A percentile compares a stretch with the other conserved stretches of the same genome.
Conservation (phyloP, 2,888 invertebrate genomes). For the Andricus curvator region DNA sequence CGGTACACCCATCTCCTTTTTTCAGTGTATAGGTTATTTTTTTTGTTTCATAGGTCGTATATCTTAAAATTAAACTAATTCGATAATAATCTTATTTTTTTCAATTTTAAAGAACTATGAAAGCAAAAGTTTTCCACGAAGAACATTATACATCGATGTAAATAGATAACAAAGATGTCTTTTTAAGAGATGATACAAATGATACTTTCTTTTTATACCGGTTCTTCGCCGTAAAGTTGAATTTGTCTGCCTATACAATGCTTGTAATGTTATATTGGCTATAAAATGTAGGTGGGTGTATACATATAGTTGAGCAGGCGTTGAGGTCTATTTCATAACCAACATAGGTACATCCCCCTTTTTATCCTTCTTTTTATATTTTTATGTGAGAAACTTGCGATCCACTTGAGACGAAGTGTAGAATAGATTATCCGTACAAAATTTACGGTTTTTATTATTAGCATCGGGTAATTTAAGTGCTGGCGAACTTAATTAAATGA, state of each 20-base stretch:
- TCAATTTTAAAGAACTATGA: too few species aligned
- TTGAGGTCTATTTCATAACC: slow-evolving; percentile 21
- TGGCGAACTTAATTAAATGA: too few species aligned
- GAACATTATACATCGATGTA: neutral
- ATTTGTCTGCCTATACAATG: neutral
- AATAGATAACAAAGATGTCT: slow-evolving; percentile 20
- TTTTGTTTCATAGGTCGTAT: too few species aligned
- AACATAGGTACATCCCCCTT: neutral
- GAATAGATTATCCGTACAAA: neutral
- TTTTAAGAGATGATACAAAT: slow-evolving; percentile 24
- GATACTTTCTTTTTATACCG: slow-evolving; percentile 19
- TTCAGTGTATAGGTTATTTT: too few species aligned
- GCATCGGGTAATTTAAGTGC: too few species aligned
- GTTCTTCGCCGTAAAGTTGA: slow-evolving; percentile 5
- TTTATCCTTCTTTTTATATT: neutral
- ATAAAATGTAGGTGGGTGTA: slow-evolving; percentile 11
- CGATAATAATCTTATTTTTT: too few species aligned
- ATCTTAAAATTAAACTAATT: too few species aligned
- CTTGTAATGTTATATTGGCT: slow-evolving; percentile 26
- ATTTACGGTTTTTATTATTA: neutral
- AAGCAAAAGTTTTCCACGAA: too few species aligned
- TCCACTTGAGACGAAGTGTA: neutral
- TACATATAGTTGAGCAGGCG: slow-evolving; percentile 8
- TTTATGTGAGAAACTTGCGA: neutral
- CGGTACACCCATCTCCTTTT: too few species aligned